Evolutionary conservation across 2,888 invertebrate genomes (phyloP).

Genomic region (Macropis europaea): DNA sequence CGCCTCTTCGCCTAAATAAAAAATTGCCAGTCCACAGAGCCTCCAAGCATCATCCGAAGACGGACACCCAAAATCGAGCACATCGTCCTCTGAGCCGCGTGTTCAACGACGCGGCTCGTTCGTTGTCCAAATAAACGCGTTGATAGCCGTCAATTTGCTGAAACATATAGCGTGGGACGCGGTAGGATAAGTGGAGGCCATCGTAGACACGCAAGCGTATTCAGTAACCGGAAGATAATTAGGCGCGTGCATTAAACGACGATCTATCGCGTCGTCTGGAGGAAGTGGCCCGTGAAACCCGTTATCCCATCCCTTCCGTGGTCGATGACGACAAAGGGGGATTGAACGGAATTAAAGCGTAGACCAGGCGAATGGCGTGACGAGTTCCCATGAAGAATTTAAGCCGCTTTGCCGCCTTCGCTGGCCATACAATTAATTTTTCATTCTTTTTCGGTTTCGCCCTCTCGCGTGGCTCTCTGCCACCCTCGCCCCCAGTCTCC

Average conservation of each 20-base stretch:
- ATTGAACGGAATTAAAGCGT: constrained; percentile 5
- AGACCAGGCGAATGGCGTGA: constrained; percentile 14
- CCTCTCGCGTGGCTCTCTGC: constrained; percentile 23
- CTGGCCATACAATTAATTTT: constrained; percentile 51
- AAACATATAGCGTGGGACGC: background rate
- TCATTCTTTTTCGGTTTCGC: constrained; percentile 34
- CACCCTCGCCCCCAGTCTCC: too few species aligned
- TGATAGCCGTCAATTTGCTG: constrained; percentile 13
- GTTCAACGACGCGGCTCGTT: too few species aligned
- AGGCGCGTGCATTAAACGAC: constrained; percentile 41
- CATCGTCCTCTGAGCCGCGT: too few species aligned
- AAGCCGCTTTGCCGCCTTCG: constrained; percentile 32
- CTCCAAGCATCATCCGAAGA: too few species aligned
- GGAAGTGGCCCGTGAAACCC: constrained; percentile 47
- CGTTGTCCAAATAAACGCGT: constrained; percentile 8
- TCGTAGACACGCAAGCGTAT: constrained; percentile 36
- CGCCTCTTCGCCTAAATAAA: too few species aligned
- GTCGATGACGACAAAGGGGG: constrained; percentile 13
- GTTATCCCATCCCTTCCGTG: constrained; percentile 16
- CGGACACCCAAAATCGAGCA: too few species aligned
- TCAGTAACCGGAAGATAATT: constrained; percentile 49
- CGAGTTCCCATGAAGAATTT: constrained; percentile 41
- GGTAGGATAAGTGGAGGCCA: constrained; percentile 16
- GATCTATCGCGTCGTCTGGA: constrained; percentile 36
- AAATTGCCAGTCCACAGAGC: too few species aligned